Evolutionary conservation across 2,113 vertebrate species (phyloP).

Genomic region (Excalfactoria chinensis): DNA sequence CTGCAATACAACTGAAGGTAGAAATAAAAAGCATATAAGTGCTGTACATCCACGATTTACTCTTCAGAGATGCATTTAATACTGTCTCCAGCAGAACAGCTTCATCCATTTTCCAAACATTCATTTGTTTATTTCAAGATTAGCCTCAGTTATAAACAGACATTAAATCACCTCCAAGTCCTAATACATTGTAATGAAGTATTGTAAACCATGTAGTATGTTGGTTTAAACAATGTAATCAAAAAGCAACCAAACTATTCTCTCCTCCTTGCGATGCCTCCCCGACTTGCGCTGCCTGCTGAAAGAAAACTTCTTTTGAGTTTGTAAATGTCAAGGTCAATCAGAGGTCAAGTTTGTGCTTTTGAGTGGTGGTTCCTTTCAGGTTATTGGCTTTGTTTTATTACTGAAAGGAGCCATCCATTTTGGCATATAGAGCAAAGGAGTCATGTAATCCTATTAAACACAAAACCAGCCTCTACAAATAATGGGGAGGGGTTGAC

Average conservation of each 20-base stretch:
- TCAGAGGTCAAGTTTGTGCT: constrained; percentile 73
- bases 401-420: constrained; percentile 77
- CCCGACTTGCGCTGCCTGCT: constrained; percentile 70
- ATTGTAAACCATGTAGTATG: constrained; percentile 80
- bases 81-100: constrained; percentile 58
- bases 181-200: constrained; percentile 77
- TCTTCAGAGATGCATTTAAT: constrained; percentile 60
- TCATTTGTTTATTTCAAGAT: constrained; percentile 78
- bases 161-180: constrained; percentile 73
- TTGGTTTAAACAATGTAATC: constrained; percentile 81
- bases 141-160: constrained; percentile 78
- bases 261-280: constrained; percentile 58
- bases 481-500: constrained; percentile 71
- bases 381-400: constrained; percentile 78
- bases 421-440: constrained; percentile 74
- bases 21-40: constrained; percentile 67
- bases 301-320: constrained; percentile 64
- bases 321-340: constrained; percentile 77
- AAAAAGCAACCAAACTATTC: constrained; percentile 77
- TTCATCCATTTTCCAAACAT: constrained; percentile 75
- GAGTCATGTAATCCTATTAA: constrained; percentile 74
- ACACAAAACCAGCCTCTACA: constrained; percentile 74
- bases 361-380: constrained; percentile 73
- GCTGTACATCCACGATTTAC: constrained; percentile 54
- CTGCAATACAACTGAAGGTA: constrained; percentile 58